Evolutionary conservation across 2,797 vertebrate species (phyloP).

Genomic region (Anisognathus igniventris): DNA sequence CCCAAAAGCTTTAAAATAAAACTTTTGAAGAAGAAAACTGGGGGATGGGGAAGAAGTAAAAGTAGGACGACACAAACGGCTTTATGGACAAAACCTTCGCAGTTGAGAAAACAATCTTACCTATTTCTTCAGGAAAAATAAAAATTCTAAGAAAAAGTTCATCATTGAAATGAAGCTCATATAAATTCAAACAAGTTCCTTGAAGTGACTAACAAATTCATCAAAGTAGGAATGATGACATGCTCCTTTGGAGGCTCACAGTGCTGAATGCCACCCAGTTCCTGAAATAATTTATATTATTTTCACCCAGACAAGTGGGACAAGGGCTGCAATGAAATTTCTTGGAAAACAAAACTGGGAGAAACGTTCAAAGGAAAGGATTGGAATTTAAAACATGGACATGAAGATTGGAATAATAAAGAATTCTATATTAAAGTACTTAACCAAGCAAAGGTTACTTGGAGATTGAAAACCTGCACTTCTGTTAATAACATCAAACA

Average conservation of each 20-base stretch:
- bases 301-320: fast-evolving
- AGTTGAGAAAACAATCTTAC: background rate
- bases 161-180: background rate
- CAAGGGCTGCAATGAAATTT: background rate
- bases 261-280: background rate
- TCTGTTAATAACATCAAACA: background rate
- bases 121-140: background rate
- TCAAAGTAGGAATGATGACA: background rate
- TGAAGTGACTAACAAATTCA: background rate
- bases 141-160: background rate
- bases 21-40: background rate
- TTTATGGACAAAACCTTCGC: background rate
- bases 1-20: background rate
- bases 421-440: background rate
- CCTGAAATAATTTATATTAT: background rate
- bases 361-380: background rate
- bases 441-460: background rate
- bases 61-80: background rate
- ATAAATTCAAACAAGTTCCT: background rate
- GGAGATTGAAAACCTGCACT: background rate
- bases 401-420: background rate
- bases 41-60: background rate
- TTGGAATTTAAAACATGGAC: background rate
- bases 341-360: background rate
- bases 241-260: background rate